These are phyloP conservation scores for Incurvaria masculella DNA, from an alignment of 2,888 invertebrate genomes.

Conservation along the genomic window DNA sequence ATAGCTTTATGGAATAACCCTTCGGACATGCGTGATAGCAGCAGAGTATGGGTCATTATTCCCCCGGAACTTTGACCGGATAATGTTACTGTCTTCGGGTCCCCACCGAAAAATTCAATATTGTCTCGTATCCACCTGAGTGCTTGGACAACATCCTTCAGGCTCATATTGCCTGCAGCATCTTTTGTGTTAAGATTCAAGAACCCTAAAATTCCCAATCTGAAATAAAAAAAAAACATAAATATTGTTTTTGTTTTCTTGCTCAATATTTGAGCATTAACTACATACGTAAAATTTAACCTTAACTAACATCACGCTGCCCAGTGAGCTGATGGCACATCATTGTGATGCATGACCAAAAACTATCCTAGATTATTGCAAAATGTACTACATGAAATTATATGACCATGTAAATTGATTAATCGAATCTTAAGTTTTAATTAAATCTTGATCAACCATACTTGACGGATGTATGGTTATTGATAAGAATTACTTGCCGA, in stretches of 20 bases:
- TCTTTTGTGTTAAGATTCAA: conserved; percentile 17
- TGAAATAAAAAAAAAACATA: no score
- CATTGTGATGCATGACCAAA: no score
- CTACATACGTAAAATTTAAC: no score
- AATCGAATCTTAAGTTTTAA: no score
- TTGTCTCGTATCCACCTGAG: conserved; percentile 18
- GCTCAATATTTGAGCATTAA: not conserved
- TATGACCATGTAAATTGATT: no score
- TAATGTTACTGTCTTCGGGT: conserved; percentile 17
- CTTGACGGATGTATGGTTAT: no score
- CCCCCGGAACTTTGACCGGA: conserved; percentile 22
- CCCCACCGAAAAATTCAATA: conserved; percentile 18
- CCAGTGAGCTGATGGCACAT: no score
- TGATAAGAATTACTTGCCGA: conserved; percentile 4
- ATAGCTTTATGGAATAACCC: conserved; percentile 13
- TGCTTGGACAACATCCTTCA: conserved; percentile 19
- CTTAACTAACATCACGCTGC: no score
- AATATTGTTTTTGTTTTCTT: no score
- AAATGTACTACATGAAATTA: no score
- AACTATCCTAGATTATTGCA: no score
- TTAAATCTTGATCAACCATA: no score
- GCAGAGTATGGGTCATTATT: conserved; percentile 19
- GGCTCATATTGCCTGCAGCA: conserved; percentile 19
- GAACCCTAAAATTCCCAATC: conserved; percentile 22
- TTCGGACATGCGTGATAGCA: conserved; percentile 18